A percentile compares a stretch with the other conserved stretches of the same genome.
These are phyloP conservation scores for Littorina saxatilis DNA, from an alignment of 1,140 invertebrate genomes.

Conservation along the genomic window DNA sequence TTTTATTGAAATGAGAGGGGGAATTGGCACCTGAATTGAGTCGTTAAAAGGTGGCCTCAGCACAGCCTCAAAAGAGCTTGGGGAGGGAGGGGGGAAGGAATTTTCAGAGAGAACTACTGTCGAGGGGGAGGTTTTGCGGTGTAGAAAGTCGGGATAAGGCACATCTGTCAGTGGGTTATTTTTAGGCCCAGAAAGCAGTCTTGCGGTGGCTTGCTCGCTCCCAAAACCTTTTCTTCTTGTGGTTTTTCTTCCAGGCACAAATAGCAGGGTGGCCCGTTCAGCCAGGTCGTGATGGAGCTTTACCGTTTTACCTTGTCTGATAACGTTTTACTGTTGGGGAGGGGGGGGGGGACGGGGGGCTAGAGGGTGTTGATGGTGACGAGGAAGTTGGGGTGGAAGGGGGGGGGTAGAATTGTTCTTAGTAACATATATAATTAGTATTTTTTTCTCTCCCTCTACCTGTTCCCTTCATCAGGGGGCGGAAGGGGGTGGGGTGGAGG, in stretches of 20 bases:
- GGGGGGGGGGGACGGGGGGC: background rate
- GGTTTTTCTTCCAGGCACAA: too few species aligned
- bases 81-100: background rate
- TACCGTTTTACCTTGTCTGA: conserved; percentile 2
- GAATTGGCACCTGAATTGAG: too few species aligned
- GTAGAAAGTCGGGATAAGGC: conserved; percentile 8
- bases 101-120: background rate
- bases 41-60: too few species aligned
- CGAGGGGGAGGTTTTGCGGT: background rate
- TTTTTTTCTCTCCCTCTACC: background rate
- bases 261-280: conserved; percentile 15
- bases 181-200: background rate
- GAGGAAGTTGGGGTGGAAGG: background rate
- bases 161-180: conserved; percentile 26
- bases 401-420: too few species aligned
- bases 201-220: background rate
- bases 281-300: background rate
- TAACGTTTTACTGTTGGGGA: background rate
- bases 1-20: too few species aligned
- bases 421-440: too few species aligned
- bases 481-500: too few species aligned
- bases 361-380: too few species aligned
- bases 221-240: too few species aligned
- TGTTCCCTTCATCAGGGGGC: too few species aligned
- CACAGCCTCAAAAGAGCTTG: background rate